Conservation (phyloP, 2,113 vertebrate genomes). For the Recurvirostra avosetta region DNA sequence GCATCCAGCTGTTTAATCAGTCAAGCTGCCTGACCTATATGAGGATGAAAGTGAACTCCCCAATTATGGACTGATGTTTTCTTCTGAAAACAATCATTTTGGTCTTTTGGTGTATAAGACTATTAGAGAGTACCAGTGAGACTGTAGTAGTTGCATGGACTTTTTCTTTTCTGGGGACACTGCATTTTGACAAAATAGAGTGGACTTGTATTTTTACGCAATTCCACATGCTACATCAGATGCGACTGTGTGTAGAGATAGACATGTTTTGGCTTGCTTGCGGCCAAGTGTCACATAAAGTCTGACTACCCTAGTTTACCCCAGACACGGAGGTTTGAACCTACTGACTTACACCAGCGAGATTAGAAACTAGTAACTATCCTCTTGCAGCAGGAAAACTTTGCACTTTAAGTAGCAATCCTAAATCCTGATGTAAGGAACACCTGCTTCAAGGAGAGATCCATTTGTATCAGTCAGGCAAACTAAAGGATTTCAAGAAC, state of each 20-base stretch:
- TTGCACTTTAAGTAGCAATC: not conserved
- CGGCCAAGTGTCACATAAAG: not conserved
- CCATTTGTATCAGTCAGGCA: not conserved
- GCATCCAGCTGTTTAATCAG: not conserved
- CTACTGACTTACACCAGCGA: not conserved
- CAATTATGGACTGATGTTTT: not conserved
- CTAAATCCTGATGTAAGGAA: not conserved
- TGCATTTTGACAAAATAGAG: not conserved
- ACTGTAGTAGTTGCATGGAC: accelerated
- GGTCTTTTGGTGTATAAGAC: not conserved
- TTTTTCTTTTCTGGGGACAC: not conserved
- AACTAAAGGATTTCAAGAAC: not conserved
- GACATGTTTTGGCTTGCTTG: not conserved
- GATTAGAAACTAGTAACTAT: not conserved
- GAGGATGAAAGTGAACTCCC: not conserved
- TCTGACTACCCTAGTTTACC: not conserved
- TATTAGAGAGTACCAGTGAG: not conserved
- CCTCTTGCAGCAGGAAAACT: not conserved
- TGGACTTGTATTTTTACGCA: not conserved
- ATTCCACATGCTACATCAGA: accelerated
- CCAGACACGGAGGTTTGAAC: not conserved
- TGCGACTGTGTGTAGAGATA: not conserved
- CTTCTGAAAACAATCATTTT: not conserved
- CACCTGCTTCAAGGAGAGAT: not conserved
- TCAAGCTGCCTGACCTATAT: not conserved